Evolutionary conservation across 1,140 invertebrate species (phyloP).

Genomic region (Dryas iulia): DNA sequence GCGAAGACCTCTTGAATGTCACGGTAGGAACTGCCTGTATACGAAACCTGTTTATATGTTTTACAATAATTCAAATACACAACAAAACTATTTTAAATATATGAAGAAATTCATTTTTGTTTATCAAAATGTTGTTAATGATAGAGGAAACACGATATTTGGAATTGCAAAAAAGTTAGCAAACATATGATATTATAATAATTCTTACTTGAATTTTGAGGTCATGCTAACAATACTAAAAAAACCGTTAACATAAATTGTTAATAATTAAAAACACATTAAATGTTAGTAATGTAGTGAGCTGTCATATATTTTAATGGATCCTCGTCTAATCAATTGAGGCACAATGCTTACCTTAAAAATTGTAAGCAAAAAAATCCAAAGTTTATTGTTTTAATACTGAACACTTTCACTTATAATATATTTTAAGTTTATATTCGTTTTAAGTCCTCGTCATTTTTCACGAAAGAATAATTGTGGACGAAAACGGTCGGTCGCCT

Average conservation of each 20-base stretch:
- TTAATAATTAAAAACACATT: neutral
- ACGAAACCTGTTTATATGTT: neutral
- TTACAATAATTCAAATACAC: too few species aligned
- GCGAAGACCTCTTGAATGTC: neutral
- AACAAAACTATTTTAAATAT: too few species aligned
- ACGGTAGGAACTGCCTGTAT: neutral
- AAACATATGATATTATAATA: too few species aligned
- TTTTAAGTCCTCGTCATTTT: conserved; percentile 11
- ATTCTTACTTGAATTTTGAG: neutral
- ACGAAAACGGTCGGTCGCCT: conserved; percentile 31
- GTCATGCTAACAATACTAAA: neutral
- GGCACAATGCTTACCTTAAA: conserved; percentile 4
- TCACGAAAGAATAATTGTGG: conserved; percentile 9
- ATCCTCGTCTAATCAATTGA: neutral
- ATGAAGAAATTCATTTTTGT: too few species aligned
- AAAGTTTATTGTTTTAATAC: neutral
- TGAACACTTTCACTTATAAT: conserved; percentile 21
- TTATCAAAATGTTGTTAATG: too few species aligned
- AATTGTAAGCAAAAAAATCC: neutral
- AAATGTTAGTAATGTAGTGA: neutral
- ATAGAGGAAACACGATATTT: too few species aligned
- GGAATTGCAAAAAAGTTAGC: too few species aligned
- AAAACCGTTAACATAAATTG: neutral
- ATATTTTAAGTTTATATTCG: neutral
- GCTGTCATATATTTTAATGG: neutral